phyloP scores from a whole-genome alignment of 1,140 invertebrate genomes.

The Heterodera carotae region DNA sequence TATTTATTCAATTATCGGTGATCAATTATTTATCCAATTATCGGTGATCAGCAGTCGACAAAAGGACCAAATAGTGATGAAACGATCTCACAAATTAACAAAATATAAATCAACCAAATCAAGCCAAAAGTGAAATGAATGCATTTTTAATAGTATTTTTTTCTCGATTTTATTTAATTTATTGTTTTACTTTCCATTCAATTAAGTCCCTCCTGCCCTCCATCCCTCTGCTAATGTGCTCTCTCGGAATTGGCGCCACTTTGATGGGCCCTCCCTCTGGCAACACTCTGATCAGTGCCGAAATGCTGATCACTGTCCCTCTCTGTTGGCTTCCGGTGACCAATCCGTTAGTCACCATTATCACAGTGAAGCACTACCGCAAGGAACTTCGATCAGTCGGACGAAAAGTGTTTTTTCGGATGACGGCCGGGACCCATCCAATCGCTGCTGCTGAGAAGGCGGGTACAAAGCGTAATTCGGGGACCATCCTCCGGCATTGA shows the following conservation, averaged over 20 bases:
- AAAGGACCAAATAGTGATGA: too few species aligned
- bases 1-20: too few species aligned
- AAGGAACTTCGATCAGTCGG: background rate
- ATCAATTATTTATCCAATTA: too few species aligned
- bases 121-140: constrained; percentile 8
- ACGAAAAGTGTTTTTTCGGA: background rate
- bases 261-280: background rate
- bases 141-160: constrained; percentile 1
- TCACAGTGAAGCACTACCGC: constrained; percentile 10
- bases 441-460: background rate
- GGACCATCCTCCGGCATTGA: background rate
- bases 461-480: background rate
- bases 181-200: constrained; percentile 5
- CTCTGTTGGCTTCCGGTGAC: constrained; percentile 18
- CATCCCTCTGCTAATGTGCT: background rate
- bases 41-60: too few species aligned
- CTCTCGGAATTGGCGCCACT: background rate
- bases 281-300: background rate
- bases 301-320: constrained; percentile 17
- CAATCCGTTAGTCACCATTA: constrained; percentile 15
- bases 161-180: background rate
- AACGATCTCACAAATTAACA: too few species aligned
- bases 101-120: background rate
- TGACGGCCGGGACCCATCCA: background rate
- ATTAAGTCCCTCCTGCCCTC: background rate